Evolutionary conservation across 2,888 invertebrate species (phyloP), one percentile per base, ranked within the genome.

Genomic region (Pachycephus smyrnensis): DNA sequence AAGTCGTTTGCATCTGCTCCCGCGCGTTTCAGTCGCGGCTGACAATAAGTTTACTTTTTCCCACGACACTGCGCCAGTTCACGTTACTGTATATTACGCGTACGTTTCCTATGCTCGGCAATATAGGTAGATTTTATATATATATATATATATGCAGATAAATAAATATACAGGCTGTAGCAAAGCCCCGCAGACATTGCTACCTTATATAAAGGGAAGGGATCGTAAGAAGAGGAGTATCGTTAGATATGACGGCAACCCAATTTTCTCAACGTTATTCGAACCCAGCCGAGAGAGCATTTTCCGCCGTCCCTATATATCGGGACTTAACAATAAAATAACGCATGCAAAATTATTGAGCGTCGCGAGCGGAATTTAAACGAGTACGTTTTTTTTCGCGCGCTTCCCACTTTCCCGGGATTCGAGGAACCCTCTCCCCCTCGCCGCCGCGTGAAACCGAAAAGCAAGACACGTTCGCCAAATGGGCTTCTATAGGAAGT

Each of bases 261-360:
- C 82, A 84, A 84, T 84, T 84, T 82, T 75, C 80, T 77, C 76
- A 77, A 80, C 71, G 80, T 79, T 76, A 80, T 77, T 75, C 78
- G 76, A 35, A 68, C 75, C 79, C 76, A 69, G 80, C 79, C 79
- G 74, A 78, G 77, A 80, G 23, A 23, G 6, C 23, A 23, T 55
- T 55, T 23, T 40, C 75, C 76, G 76, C 69, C 74, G 75, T 75
- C 76, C 69, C 76, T 75, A 75, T 78, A 78, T 79, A 75, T 78
- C 77, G 80, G 77, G 81, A 78, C 80, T 82, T 79, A 80, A 80
- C 80, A 80, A 80, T 81, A 81, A 82, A 82, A 81, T 81, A 81
- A 82, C 81, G 82, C 80, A 79, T 77, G 81, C 82, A 80, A 77
- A 81, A 84, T 82, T 84, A 84, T 82, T 83, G 83, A 82, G 80